These are phyloP conservation scores for Apostichopus leukothele DNA, from an alignment of 53 echinoderm and acorn worm genomes.

Conservation along the genomic window DNA sequence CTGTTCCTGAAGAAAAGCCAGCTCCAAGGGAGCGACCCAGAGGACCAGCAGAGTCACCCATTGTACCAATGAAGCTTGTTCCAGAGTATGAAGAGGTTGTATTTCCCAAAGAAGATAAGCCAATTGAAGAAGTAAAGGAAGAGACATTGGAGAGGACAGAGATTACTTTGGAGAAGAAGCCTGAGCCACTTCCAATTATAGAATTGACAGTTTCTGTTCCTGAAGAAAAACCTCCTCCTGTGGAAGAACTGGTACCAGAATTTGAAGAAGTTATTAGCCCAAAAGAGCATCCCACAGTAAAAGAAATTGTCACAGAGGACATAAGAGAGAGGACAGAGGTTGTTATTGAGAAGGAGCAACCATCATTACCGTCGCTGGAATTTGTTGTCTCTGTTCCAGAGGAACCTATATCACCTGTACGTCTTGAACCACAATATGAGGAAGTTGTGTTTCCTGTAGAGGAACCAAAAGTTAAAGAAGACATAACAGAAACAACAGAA, in stretches of 20 bases:
- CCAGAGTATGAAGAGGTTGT: constrained; percentile 81
- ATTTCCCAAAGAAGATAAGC: constrained; percentile 66
- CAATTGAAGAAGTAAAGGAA: constrained; percentile 58
- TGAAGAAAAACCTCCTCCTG: constrained; percentile 46
- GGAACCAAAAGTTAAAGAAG: constrained; percentile 35
- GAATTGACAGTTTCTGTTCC: constrained; percentile 55
- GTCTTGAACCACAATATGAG: constrained; percentile 57
- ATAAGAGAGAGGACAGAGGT: constrained; percentile 68
- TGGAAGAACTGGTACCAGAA: constrained; percentile 46
- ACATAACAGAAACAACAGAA: constrained; percentile 39
- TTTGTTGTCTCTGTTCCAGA: constrained; percentile 55
- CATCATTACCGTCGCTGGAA: constrained; percentile 64
- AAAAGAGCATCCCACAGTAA: constrained; percentile 36
- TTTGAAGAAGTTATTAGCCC: constrained; percentile 66
- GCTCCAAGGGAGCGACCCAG: constrained; percentile 34
- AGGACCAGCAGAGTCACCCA: constrained; percentile 56
- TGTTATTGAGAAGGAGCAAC: constrained; percentile 54
- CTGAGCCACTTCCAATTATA: constrained; percentile 55
- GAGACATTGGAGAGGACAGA: constrained; percentile 40
- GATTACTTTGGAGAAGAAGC: constrained; percentile 52
- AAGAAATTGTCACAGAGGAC: constrained; percentile 53
- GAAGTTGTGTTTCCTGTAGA: constrained; percentile 58
- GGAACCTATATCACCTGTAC: constrained; percentile 33
- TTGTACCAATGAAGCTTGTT: constrained; percentile 36
- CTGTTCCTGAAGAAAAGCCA: constrained; percentile 51